Conservation (phyloP, 1,140 invertebrate genomes). For the Drosophila bocki region DNA sequence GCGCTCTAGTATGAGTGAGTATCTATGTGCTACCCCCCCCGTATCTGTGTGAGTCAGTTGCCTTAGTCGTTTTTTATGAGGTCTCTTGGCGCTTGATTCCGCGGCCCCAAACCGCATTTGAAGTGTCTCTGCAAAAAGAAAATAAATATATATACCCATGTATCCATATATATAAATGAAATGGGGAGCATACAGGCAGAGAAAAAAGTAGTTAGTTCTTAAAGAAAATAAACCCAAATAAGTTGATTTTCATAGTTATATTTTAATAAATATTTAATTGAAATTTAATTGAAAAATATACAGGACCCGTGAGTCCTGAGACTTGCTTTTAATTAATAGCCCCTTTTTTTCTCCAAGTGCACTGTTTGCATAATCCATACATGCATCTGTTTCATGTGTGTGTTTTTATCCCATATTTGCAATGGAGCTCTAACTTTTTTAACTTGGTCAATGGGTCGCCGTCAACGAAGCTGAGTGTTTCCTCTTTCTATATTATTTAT, state of each 20-base stretch:
- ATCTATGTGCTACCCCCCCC: constrained; percentile 4
- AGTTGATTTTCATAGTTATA: not conserved
- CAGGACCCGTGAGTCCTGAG: too few relatives aligned
- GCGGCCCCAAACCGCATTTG: constrained; percentile 80
- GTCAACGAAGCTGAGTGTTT: constrained; percentile 55
- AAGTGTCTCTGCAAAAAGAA: constrained; percentile 68
- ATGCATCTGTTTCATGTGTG: constrained; percentile 11
- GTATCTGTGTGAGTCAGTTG: constrained; percentile 35
- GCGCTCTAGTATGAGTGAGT: constrained; percentile 36
- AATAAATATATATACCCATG: constrained; percentile 17
- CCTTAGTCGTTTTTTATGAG: constrained; percentile 79
- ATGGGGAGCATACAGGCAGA: not conserved
- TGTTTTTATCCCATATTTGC: constrained; percentile 31
- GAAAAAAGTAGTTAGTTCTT: not conserved
- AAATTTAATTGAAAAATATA: too few relatives aligned
- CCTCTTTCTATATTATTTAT: constrained; percentile 44
- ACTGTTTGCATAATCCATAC: constrained; percentile 62
- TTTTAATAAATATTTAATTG: too few relatives aligned
- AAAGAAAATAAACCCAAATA: not conserved
- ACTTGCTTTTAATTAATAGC: not conserved
- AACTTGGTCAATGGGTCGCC: constrained; percentile 81
- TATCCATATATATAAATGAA: constrained; percentile 35
- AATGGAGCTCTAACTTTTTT: constrained; percentile 51
- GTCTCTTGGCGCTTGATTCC: constrained; percentile 79
- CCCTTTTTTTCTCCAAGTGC: not conserved